Evolutionary conservation across 2,888 invertebrate species (phyloP), one percentile per base, ranked within the genome.

Genomic region (Rhamphomyia laevipes): DNA sequence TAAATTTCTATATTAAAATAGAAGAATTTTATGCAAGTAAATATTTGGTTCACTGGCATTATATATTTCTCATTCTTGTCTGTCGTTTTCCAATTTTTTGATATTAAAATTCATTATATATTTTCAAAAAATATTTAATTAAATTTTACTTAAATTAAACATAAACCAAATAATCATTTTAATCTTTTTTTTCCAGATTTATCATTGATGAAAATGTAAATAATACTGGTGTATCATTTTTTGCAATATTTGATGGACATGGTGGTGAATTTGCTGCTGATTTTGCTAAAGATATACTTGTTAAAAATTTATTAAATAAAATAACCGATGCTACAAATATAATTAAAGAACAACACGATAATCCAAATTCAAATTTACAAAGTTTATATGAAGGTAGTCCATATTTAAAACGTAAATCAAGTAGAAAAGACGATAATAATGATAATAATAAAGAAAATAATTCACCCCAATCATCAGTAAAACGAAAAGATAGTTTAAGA

Each of bases 221-320:
- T 65, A 65, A 61, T 45, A 88, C 90, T 17, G 88, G 86, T 18
- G 83, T 92, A 47, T 86, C 90, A 17, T 73, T 95, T 51, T 92
- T 89, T 72, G 93, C 92, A 42, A 84, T 95, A 57, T 94, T 93
- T 67, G 94, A 95, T 72, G 94, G 94, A 1, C 94, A 95, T 68
- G 95, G 94, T 46, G 95, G 94, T 38, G 91, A 93, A 73, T 89
- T 89, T 74, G 93, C 93, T 46, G 92, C 93, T 17, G 88, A 93
- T 65, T 94, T 87, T 73, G 90, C 90, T 46, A 85, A 86, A 65
- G 90, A 92, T 59, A 86, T 89, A 58, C 75, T 94, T 16, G 82
- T 92, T 55, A 83, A 85, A 64, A 87, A 82, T 64, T 74, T 91
- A 46, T 81, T 79, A 59, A 81, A 82, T 62, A 86, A 84, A 73